Evolutionary conservation across 2,888 invertebrate species (phyloP), one percentile per base, ranked within the genome.

Genomic region (Muschampia plurimacula): DNA sequence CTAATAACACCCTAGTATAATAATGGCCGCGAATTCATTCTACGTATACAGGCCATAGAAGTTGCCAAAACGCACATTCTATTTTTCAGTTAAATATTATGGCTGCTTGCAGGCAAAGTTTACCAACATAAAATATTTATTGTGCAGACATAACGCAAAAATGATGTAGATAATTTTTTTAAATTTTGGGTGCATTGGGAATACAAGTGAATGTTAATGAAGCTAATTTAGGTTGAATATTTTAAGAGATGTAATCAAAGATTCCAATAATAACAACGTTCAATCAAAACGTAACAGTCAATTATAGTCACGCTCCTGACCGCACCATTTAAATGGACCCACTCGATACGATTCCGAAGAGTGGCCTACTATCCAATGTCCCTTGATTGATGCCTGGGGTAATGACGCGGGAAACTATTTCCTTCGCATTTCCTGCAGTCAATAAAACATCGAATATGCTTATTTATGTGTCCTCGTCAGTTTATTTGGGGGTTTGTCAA

Each of bases 361-460:
- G 67, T 82, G 82, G 82, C 67, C 67, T 28, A 72, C 67, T 62
- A 63, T 81, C 84, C 60, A 72, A 52, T 67, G 83, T 83, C 84
- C 86, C 86, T 89, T 93, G 94, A 93, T 94, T 92, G 93, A 94
- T 94, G 92, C 83, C 84, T 82, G 81, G 84, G 86, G 89, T 93
- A 93, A 93, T 93, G 92, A 93, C 87, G 86, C 91, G 89, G 87
- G 89, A 90, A 93, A 92, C 92, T 92, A 92, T 93, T 94, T 93
- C 93, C 93, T 91, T 86, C 88, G 88, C 89, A 91, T 93, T 93
- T 93, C 94, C 93, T 91, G 86, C 84, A 92, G 91, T 93, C 91
- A 91, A 93, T 93, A 92, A 93, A 93, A 92, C 92, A 90, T 92
- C 89, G 86, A 93, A 92, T 91, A 91, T 92, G 91, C 91, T 90